These are phyloP conservation scores for Autographa pulchrina DNA, from an alignment of 2,888 invertebrate genomes.

Conservation along the genomic window DNA sequence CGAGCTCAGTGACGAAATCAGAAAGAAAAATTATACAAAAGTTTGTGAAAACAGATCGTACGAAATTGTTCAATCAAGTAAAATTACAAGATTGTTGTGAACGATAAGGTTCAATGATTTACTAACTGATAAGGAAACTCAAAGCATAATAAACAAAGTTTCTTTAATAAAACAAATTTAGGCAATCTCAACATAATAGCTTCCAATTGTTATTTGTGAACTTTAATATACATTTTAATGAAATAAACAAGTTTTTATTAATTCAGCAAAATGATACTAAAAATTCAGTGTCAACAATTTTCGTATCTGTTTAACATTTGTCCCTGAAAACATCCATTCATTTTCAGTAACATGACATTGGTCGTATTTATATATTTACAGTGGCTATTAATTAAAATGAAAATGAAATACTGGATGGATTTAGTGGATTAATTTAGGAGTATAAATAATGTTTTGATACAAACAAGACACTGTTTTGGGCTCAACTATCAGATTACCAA, in stretches of 20 bases:
- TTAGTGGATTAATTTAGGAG: slow-evolving; percentile 62
- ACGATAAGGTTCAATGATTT: slow-evolving; percentile 49
- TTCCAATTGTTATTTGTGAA: slow-evolving; percentile 11
- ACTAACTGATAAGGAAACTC: not conserved
- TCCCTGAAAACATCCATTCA: slow-evolving; percentile 58
- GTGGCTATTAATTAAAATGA: slow-evolving; percentile 70
- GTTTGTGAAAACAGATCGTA: not conserved
- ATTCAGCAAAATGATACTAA: slow-evolving; percentile 24
- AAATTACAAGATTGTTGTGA: slow-evolving; percentile 23
- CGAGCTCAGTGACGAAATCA: not conserved
- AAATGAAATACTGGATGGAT: slow-evolving; percentile 65
- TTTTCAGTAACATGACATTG: slow-evolving; percentile 64
- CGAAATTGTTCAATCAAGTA: slow-evolving; percentile 3
- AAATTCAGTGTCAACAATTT: slow-evolving; percentile 37
- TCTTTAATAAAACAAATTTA: not conserved
- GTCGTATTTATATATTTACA: slow-evolving; percentile 70
- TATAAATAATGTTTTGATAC: slow-evolving; percentile 57
- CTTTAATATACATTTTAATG: not conserved
- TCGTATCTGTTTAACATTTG: slow-evolving; percentile 46
- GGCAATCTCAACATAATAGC: not conserved
- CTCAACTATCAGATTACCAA: not conserved
- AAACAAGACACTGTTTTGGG: slow-evolving; percentile 35
- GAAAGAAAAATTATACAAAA: slow-evolving; percentile 12
- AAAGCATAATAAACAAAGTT: slow-evolving; percentile 24
- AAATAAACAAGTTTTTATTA: slow-evolving; percentile 12